A percentile compares a stretch with the other conserved stretches of the same genome.
phyloP scores from a whole-genome alignment of 2,113 vertebrate genomes.

The Etheostoma cragini region DNA sequence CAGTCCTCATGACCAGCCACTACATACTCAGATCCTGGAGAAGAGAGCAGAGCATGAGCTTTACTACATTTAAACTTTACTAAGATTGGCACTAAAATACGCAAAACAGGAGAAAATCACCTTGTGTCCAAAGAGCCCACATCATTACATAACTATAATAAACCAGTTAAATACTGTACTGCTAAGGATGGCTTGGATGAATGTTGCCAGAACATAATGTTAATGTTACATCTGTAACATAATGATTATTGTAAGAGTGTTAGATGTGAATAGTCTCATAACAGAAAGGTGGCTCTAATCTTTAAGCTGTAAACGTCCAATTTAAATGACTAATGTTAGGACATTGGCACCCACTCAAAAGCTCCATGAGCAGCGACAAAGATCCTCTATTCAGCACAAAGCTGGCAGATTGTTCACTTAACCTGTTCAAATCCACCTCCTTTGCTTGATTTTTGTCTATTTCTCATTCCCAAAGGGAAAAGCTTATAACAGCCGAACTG shows the following conservation, averaged over 20 bases:
- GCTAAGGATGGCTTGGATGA: slow-evolving; percentile 10
- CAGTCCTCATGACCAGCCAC: slow-evolving; percentile 92
- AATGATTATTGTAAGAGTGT: slow-evolving; percentile 25
- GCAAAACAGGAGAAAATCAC: not conserved
- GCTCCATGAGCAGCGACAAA: slow-evolving; percentile 25
- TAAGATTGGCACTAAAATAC: slow-evolving; percentile 1
- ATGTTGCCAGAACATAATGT: slow-evolving; percentile 34
- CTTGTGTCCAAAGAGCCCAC: not conserved
- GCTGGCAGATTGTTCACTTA: slow-evolving; percentile 24
- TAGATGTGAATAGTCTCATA: slow-evolving; percentile 40
- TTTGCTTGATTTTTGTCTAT: too few relatives aligned
- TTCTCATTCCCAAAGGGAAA: too few relatives aligned
- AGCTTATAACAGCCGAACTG: too few relatives aligned
- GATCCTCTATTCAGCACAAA: slow-evolving; percentile 56
- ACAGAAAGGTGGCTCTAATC: slow-evolving; percentile 43
- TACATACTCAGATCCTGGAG: slow-evolving; percentile 87
- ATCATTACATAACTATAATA: slow-evolving; percentile 31
- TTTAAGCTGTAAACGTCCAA: slow-evolving; percentile 56
- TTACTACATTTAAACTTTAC: not conserved
- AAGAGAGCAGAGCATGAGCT: not conserved
- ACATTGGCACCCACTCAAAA: slow-evolving; percentile 48
- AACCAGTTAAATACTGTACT: slow-evolving; percentile 10
- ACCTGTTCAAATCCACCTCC: too few relatives aligned
- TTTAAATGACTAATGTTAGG: slow-evolving; percentile 44
- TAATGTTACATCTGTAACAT: too few relatives aligned